These are phyloP conservation scores for Myocastor coypus DNA, from an alignment of 2,113 vertebrate species.

Conservation along the genomic window DNA sequence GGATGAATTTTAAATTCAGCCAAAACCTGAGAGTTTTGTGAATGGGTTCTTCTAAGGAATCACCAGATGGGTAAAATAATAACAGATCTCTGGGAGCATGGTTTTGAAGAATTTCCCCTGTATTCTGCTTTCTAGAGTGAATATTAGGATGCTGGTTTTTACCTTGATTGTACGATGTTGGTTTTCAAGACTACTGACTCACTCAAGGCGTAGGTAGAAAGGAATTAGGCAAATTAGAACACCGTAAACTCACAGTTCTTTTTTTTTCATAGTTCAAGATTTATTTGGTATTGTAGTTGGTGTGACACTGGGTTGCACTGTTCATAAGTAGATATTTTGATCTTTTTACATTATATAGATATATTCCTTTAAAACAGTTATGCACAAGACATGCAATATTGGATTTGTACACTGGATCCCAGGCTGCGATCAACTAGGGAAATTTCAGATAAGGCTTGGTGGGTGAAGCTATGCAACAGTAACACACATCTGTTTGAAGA, in stretches of 20 bases:
- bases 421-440: too few species aligned
- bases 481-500: too few species aligned
- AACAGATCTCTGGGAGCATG: background rate
- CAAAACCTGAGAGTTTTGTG: background rate
- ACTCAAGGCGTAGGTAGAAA: fast-evolving
- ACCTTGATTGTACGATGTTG: background rate
- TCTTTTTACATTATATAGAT: too few species aligned
- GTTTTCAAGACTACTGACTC: background rate
- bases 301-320: too few species aligned
- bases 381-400: too few species aligned
- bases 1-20: background rate
- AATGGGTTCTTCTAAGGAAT: background rate
- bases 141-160: background rate
- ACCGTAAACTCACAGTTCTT: background rate
- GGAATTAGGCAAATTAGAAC: background rate
- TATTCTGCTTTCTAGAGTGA: background rate
- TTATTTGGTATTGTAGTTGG: too few species aligned
- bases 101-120: background rate
- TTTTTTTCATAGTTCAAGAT: too few species aligned
- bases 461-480: too few species aligned
- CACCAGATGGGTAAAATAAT: background rate
- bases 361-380: too few species aligned
- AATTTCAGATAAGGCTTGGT: too few species aligned
- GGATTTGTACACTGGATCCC: too few species aligned
- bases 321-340: too few species aligned